phyloP scores from a whole-genome alignment of 2,888 invertebrate species.

The Ariolimax columbianus region DNA sequence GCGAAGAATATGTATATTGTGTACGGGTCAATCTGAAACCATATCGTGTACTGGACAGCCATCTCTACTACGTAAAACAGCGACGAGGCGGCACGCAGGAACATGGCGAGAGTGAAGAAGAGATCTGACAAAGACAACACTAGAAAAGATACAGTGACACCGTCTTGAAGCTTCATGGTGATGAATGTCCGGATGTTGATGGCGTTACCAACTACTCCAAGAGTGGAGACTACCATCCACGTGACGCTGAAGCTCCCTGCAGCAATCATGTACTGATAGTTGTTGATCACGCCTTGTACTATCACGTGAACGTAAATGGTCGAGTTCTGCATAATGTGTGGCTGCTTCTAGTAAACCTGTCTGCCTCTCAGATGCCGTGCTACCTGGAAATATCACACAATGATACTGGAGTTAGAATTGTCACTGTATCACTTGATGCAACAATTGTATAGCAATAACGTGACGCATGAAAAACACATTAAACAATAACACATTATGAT shows the following conservation, averaged over 20 bases:
- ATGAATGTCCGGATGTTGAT: constrained; percentile 32
- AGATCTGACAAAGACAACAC: not conserved
- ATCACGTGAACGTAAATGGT: not conserved
- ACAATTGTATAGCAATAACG: no score
- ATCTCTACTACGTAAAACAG: not conserved
- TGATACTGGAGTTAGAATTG: no score
- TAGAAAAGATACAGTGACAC: constrained; percentile 25
- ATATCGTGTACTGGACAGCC: not conserved
- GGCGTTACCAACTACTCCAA: constrained; percentile 17
- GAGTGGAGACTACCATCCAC: not conserved
- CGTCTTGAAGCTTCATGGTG: constrained; percentile 26
- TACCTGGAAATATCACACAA: no score
- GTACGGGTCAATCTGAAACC: constrained; percentile 26
- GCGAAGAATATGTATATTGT: not conserved
- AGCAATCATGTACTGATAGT: not conserved
- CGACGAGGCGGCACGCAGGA: not conserved
- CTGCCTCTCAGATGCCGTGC: not conserved
- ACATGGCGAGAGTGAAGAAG: not conserved
- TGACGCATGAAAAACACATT: no score
- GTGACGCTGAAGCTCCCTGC: not conserved
- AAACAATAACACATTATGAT: no score
- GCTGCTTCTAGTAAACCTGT: not conserved
- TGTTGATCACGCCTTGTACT: not conserved
- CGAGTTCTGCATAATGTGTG: not conserved
- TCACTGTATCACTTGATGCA: no score